Evolutionary conservation across 23 tunicate species (phyloP), one percentile per base, ranked within the genome.

Genomic region (Botrylloides violaceus): DNA sequence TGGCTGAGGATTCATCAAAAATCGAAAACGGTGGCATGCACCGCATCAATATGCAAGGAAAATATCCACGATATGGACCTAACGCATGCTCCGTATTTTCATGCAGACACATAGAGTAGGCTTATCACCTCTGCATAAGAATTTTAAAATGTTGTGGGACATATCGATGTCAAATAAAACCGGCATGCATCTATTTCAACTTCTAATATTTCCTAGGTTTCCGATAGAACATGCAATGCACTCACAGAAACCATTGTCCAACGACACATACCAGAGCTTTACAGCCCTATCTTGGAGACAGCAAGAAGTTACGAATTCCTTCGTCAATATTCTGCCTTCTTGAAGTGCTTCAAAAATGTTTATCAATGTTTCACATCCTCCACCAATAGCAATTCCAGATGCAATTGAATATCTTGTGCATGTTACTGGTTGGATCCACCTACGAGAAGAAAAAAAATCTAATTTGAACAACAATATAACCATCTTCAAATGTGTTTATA

Each of bases 311-410:
- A 63, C 9, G 35, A 63, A 28, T 63, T 63, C 33, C 70, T 63
- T 63, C 34, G 70, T 12, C 70, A 63, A 63, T 63, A 63, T 63
- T 63, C 70, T 3, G 70, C 26, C 32, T 63, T 63, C 29, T 33
- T 63, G 3, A 63, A 19, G 70, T 63, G 70, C 9, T 63, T 63
- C 9, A 63, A 63, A 29, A 22, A 29, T 4, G 33, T 33, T 12
- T 63, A 63, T 63, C 35, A 63, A 63, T 34, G 29, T 3, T 63
- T 63, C 70, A 63, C 15, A 43, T 43, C 53, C n/a, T n/a, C n/a
- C n/a, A n/a, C n/a, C n/a, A n/a, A n/a, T n/a, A n/a, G n/a, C n/a
- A n/a, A n/a, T n/a, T n/a, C n/a, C n/a, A n/a, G n/a, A n/a, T n/a
- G n/a, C n/a, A n/a, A n/a, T n/a, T n/a, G n/a, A n/a, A n/a, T n/a